Percentiles rank a stretch among this genome's conserved stretches.
Conservation (phyloP, 2,888 invertebrate species). For the Tolmerus cingulatus region DNA sequence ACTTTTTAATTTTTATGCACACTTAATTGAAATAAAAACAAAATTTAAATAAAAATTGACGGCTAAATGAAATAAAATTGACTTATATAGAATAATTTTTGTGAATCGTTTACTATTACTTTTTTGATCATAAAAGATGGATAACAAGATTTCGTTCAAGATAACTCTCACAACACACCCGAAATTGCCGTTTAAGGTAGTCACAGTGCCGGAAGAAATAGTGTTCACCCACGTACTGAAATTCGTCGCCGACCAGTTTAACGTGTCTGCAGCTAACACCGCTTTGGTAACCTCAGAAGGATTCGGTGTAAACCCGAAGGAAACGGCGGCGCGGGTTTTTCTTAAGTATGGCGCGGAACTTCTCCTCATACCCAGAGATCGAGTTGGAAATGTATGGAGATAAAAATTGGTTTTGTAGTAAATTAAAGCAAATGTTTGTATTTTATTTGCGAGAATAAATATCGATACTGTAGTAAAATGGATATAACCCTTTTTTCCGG, state of each 20-base stretch:
- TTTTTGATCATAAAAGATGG: not conserved
- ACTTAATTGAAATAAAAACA: not conserved
- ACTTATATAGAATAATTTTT: not conserved
- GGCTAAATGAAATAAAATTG: too few species aligned
- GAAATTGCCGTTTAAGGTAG: slow-evolving; percentile 94
- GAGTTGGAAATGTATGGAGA: slow-evolving; percentile 72
- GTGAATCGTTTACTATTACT: not conserved
- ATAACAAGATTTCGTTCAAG: slow-evolving; percentile 91
- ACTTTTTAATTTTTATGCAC: too few species aligned
- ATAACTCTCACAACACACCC: slow-evolving; percentile 96
- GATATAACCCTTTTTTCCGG: not conserved
- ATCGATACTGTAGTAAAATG: not conserved
- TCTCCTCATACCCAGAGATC: slow-evolving; percentile 90
- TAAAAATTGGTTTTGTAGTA: not conserved
- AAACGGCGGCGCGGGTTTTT: slow-evolving; percentile 95
- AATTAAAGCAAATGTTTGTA: not conserved
- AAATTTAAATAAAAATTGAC: too few species aligned
- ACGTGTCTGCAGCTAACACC: slow-evolving; percentile 91
- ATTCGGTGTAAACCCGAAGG: slow-evolving; percentile 95
- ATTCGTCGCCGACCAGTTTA: slow-evolving; percentile 97
- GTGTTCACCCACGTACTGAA: slow-evolving; percentile 96
- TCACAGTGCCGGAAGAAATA: slow-evolving; percentile 92
- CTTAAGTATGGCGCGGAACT: slow-evolving; percentile 94
- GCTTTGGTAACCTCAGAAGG: slow-evolving; percentile 98
- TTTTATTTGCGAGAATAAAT: not conserved